A percentile compares a stretch with the other conserved stretches of the same genome.
Conservation (phyloP, 2,888 invertebrate species). For the Pardosa pseudoannulata region DNA sequence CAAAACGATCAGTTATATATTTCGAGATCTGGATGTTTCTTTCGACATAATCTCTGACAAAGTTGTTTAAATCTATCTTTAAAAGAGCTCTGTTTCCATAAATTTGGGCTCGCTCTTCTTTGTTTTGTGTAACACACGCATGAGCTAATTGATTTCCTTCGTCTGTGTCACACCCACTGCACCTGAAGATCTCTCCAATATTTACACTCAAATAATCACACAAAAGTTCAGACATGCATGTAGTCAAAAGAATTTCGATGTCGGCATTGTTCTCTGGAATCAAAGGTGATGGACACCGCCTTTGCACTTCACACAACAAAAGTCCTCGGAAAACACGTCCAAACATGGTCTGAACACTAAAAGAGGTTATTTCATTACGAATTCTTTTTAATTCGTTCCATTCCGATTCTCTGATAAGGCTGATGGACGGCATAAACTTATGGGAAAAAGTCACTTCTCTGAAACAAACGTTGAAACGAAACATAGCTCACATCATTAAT, state of each 20-base stretch:
- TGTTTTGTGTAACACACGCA: no score
- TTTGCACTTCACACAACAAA: neutral
- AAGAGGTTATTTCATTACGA: neutral
- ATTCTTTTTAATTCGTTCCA: neutral
- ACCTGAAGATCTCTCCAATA: neutral
- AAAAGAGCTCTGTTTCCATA: no score
- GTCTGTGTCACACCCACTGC: no score
- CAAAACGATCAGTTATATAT: no score
- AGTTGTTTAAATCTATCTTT: no score
- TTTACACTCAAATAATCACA: neutral
- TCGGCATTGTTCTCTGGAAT: neutral
- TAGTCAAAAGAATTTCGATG: neutral
- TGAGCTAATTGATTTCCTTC: no score
- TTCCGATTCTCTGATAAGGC: neutral
- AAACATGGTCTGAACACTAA: neutral
- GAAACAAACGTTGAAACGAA: no score
- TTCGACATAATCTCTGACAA: no score
- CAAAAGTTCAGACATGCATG: neutral
- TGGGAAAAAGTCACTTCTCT: no score
- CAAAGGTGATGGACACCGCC: neutral
- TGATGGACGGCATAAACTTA: neutral
- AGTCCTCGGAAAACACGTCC: neutral
- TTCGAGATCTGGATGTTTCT: no score
- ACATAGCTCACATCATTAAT: no score
- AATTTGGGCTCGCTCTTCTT: no score